Conservation (phyloP, 2,888 invertebrate genomes). For the Netelia fuscicornis region DNA sequence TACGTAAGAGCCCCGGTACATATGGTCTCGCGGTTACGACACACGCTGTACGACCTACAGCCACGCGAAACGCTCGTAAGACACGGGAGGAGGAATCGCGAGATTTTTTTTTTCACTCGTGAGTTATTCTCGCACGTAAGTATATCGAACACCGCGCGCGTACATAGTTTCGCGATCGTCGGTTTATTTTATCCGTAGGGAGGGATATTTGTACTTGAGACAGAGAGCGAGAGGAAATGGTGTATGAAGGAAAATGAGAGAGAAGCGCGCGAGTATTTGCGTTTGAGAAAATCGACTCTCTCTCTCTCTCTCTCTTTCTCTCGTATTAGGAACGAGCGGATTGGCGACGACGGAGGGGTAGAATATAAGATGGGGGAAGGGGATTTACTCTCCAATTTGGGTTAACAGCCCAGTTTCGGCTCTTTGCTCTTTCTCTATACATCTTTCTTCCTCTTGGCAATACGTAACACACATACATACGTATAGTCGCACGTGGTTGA, state of each 20-base stretch:
- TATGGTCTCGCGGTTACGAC: conserved; percentile 53
- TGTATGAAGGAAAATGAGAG: background rate
- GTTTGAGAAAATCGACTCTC: no score
- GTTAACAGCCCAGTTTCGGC: conserved; percentile 55
- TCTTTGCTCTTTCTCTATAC: conserved; percentile 51
- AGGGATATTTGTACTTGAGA: no score
- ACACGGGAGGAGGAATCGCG: conserved; percentile 29
- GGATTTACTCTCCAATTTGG: conserved; percentile 52
- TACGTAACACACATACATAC: background rate
- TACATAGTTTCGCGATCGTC: conserved; percentile 2
- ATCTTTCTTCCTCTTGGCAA: conserved; percentile 9
- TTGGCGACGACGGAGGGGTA: conserved; percentile 2
- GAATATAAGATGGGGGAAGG: background rate
- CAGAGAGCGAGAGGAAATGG: background rate
- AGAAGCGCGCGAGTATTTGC: background rate
- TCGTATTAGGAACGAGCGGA: background rate
- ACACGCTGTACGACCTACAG: conserved; percentile 57
- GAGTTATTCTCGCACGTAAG: conserved; percentile 2
- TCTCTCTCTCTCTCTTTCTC: no score
- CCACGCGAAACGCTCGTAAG: conserved; percentile 57
- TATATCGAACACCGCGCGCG: conserved; percentile 1
- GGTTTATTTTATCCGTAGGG: background rate
- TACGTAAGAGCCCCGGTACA: background rate
- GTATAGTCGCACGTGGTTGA: background rate
- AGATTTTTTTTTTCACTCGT: conserved; percentile 37